phyloP scores from a whole-genome alignment of 2,888 invertebrate species.

The Mamestra brassicae region DNA sequence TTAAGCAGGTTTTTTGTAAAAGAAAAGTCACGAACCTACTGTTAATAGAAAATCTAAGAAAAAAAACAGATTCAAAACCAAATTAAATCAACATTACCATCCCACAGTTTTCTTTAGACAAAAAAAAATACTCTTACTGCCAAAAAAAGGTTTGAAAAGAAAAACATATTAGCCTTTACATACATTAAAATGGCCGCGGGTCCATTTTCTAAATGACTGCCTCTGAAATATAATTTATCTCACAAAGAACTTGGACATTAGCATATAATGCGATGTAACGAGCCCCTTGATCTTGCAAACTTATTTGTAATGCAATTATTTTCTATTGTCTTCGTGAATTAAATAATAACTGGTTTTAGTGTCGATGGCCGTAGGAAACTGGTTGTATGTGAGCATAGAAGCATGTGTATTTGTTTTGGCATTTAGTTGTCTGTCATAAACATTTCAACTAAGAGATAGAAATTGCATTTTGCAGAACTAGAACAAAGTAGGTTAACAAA shows the following conservation, averaged over 20 bases:
- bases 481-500: too few relatives aligned
- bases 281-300: conserved; percentile 61
- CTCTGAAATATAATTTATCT: conserved; percentile 75
- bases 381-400: neutral
- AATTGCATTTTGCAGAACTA: too few relatives aligned
- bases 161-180: conserved; percentile 63
- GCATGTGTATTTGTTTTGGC: conserved; percentile 31
- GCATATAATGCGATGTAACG: conserved; percentile 79
- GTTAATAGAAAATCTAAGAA: conserved; percentile 2
- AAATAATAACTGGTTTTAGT: conserved; percentile 42
- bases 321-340: conserved; percentile 66
- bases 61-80: neutral
- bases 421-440: neutral
- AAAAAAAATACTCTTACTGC: conserved; percentile 35
- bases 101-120: conserved; percentile 3
- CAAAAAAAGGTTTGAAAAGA: conserved; percentile 26
- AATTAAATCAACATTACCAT: conserved; percentile 14
- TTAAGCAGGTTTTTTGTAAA: neutral
- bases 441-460: neutral
- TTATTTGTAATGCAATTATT: conserved; percentile 64
- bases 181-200: conserved; percentile 50
- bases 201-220: conserved; percentile 73
- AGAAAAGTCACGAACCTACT: neutral
- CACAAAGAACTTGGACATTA: conserved; percentile 76
- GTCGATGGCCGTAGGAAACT: conserved; percentile 38